phyloP scores from a whole-genome alignment of 2,797 vertebrate species.

The Ctenopoma kingsleyae region DNA sequence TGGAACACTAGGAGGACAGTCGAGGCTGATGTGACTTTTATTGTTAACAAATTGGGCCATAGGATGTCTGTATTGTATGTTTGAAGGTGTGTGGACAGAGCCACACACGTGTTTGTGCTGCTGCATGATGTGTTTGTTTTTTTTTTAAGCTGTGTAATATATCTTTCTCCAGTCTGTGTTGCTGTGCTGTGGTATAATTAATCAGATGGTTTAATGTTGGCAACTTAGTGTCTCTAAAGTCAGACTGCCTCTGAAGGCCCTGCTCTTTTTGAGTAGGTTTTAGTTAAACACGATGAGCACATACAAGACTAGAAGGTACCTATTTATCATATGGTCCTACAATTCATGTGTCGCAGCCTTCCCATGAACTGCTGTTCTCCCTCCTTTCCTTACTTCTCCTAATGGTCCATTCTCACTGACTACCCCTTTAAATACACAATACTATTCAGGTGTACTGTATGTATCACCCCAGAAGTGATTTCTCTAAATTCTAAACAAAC shows the following conservation, averaged over 20 bases:
- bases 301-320: constrained; percentile 57
- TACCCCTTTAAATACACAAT: constrained; percentile 36
- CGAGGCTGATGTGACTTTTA: constrained; percentile 21
- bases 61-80: constrained; percentile 24
- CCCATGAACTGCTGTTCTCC: constrained; percentile 16
- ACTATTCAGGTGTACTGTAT: constrained; percentile 23
- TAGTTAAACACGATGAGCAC: constrained; percentile 70
- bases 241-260: constrained; percentile 64
- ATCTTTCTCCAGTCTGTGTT: constrained; percentile 44
- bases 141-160: constrained; percentile 44
- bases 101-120: constrained; percentile 25
- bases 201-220: constrained; percentile 78
- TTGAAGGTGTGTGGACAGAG: constrained; percentile 8
- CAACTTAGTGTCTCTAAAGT: constrained; percentile 76
- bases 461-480: constrained; percentile 52
- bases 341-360: constrained; percentile 44
- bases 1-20: constrained; percentile 68
- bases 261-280: constrained; percentile 73
- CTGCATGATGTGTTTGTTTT: constrained; percentile 51
- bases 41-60: constrained; percentile 40
- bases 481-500: constrained; percentile 65
- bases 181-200: constrained; percentile 70
- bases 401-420: constrained; percentile 22
- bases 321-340: constrained; percentile 70
- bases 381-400: neutral